Percentiles rank a stretch among this genome's conserved stretches.
phyloP scores from a whole-genome alignment of 2,888 invertebrate genomes.

The Frankliniella fusca region DNA sequence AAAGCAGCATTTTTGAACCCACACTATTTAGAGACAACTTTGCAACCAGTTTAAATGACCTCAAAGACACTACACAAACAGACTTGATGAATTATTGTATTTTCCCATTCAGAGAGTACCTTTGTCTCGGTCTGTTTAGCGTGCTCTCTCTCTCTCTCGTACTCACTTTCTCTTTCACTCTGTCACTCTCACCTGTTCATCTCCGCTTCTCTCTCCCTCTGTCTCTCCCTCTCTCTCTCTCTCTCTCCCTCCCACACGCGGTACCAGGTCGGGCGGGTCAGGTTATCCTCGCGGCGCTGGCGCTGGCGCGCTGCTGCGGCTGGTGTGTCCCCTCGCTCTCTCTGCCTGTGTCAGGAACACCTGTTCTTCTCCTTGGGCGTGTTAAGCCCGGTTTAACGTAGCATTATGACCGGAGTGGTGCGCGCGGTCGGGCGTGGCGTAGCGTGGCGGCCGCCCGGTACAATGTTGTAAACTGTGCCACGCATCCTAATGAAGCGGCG shows the following conservation, averaged over 20 bases:
- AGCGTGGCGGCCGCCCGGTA: background rate
- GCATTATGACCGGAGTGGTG: conserved; percentile 7
- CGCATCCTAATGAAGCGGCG: background rate
- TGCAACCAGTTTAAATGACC: no score
- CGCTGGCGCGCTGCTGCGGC: background rate
- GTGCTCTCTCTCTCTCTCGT: no score
- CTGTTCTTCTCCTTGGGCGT: background rate
- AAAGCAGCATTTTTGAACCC: no score
- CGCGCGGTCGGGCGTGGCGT: background rate
- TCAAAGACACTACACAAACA: no score
- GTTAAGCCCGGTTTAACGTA: background rate
- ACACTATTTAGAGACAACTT: no score
- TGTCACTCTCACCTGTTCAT: no score
- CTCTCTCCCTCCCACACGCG: no score
- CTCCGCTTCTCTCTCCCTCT: background rate
- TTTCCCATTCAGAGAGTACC: no score
- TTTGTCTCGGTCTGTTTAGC: no score
- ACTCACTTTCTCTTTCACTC: background rate
- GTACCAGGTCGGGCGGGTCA: no score
- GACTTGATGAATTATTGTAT: no score
- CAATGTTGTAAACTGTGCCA: conserved; percentile 11
- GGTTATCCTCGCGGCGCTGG: no score
- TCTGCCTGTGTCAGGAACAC: background rate
- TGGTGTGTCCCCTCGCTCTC: background rate
- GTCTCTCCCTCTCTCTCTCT: background rate